A percentile compares a stretch with the other conserved stretches of the same genome.
Conservation (phyloP, 2,797 vertebrate genomes). For the Perdix hodgsoniae region DNA sequence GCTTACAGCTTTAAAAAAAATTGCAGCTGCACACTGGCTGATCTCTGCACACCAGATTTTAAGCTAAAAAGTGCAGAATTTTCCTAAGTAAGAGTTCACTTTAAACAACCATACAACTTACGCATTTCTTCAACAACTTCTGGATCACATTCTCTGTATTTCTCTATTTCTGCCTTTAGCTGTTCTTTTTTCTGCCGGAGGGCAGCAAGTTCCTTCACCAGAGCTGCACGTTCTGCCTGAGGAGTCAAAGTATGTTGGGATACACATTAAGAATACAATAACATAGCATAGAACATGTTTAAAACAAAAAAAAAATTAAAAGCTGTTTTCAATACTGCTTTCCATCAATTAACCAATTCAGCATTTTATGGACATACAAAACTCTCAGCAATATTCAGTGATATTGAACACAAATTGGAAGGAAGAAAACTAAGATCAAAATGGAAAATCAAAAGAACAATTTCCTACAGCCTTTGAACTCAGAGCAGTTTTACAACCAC, state of each 20-base stretch:
- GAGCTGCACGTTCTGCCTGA: constrained; percentile 86
- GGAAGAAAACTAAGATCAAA: neutral
- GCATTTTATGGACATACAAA: neutral
- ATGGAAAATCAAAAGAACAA: neutral
- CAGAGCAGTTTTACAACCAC: fast-evolving
- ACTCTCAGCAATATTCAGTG: neutral
- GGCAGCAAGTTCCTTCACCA: constrained; percentile 84
- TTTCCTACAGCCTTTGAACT: neutral
- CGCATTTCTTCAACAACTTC: constrained; percentile 92
- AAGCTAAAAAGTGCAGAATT: neutral
- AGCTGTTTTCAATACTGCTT: neutral
- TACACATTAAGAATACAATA: neutral
- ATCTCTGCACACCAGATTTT: neutral
- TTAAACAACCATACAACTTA: constrained; percentile 81
- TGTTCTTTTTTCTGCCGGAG: constrained; percentile 83
- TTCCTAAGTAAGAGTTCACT: neutral
- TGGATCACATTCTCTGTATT: constrained; percentile 94
- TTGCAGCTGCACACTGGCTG: neutral
- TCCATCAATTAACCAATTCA: neutral
- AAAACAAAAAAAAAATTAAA: neutral
- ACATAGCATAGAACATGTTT: neutral
- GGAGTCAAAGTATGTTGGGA: constrained; percentile 34
- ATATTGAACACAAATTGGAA: neutral
- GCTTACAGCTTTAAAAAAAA: neutral
- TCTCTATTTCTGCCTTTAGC: constrained; percentile 89